phyloP scores from a whole-genome alignment of 2,888 invertebrate species.

The Drosophila yooni region DNA sequence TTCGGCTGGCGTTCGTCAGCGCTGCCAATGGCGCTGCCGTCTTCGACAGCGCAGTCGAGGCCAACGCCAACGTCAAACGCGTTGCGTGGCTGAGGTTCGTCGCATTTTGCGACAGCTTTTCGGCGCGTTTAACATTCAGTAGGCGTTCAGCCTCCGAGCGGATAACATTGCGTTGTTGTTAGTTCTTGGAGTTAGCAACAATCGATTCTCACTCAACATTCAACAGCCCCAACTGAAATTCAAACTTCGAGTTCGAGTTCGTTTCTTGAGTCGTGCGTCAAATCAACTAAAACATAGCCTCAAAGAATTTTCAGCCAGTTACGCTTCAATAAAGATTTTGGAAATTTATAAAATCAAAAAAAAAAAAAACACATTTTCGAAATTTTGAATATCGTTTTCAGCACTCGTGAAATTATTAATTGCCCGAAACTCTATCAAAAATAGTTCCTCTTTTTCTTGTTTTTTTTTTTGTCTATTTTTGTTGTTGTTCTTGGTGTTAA shows the following conservation, averaged over 20 bases:
- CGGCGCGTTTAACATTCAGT: conserved; percentile 82
- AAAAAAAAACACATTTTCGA: not conserved
- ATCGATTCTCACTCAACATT: conserved; percentile 22
- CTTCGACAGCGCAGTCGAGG: conserved; percentile 12
- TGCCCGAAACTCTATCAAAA: conserved; percentile 20
- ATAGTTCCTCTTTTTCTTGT: conserved; percentile 4
- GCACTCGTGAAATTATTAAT: conserved; percentile 18
- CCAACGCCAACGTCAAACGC: conserved; percentile 24
- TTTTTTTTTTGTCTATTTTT: conserved; percentile 28
- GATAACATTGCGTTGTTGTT: conserved; percentile 83
- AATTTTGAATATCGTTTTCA: conserved; percentile 14
- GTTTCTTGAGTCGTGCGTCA: conserved; percentile 41
- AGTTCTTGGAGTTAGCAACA: conserved; percentile 70
- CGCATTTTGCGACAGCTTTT: conserved; percentile 70
- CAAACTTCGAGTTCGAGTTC: conserved; percentile 32
- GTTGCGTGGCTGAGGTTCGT: conserved; percentile 46
- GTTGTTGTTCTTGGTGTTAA: conserved; percentile 25
- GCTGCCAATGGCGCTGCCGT: conserved; percentile 16
- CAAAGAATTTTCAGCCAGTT: conserved; percentile 1
- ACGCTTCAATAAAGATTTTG: not conserved
- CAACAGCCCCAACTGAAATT: conserved; percentile 26
- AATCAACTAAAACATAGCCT: conserved; percentile 3
- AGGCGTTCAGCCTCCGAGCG: conserved; percentile 85
- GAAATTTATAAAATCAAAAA: not conserved
- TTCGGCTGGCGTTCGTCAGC: conserved; percentile 12